phyloP scores from a whole-genome alignment of 2,888 invertebrate genomes.

The Tetropium fuscum region DNA sequence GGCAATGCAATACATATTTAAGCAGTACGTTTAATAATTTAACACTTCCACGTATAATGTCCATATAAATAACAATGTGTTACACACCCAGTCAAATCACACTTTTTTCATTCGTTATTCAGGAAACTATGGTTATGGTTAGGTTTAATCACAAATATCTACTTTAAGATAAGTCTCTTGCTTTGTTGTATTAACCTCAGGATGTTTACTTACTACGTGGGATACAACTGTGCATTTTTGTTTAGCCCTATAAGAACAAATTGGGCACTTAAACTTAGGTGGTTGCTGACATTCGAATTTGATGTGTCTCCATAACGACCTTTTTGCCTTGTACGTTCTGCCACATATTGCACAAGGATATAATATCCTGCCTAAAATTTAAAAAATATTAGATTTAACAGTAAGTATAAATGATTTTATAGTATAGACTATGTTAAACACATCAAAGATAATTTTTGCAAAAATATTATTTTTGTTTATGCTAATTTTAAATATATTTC shows the following conservation, averaged over 20 bases:
- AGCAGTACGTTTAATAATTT: too few relatives aligned
- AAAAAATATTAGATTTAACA: not conserved
- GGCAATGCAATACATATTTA: too few relatives aligned
- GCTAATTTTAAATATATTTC: too few relatives aligned
- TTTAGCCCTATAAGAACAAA: conserved; percentile 37
- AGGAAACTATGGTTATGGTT: too few relatives aligned
- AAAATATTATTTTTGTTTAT: too few relatives aligned
- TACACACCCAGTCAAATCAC: too few relatives aligned
- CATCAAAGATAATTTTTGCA: too few relatives aligned
- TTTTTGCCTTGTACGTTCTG: conserved; percentile 32
- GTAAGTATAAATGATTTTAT: too few relatives aligned
- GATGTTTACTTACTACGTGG: conserved; percentile 31
- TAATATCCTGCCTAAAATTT: conserved; percentile 22
- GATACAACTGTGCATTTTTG: conserved; percentile 34
- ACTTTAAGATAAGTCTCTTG: conserved; percentile 8
- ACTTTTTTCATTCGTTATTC: too few relatives aligned
- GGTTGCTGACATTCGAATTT: conserved; percentile 40
- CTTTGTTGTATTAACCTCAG: conserved; percentile 3
- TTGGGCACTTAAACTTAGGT: conserved; percentile 37
- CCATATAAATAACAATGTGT: too few relatives aligned
- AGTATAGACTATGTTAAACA: too few relatives aligned
- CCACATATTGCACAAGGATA: conserved; percentile 32
- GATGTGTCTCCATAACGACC: conserved; percentile 39
- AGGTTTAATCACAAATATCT: not conserved
- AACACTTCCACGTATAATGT: too few relatives aligned